Evolutionary conservation across 2,113 vertebrate species (phyloP).

Genomic region (Paratilapia polleni): DNA sequence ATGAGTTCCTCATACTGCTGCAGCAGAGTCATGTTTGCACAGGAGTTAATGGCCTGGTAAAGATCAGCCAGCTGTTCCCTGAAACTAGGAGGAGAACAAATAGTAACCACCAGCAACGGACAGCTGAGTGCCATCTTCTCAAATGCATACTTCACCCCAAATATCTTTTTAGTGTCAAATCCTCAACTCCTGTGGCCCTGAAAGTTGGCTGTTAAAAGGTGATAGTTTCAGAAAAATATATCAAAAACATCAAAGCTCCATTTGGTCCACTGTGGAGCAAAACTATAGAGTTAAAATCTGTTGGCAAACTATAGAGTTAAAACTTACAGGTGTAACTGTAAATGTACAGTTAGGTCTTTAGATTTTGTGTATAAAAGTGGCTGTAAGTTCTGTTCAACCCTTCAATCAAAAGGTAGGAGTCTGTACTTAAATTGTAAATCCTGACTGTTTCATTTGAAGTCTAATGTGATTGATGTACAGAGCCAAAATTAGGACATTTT

Average conservation of each 20-base stretch:
- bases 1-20: slow-evolving; percentile 79
- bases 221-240: neutral
- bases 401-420: neutral
- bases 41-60: slow-evolving; percentile 73
- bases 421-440: neutral
- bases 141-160: neutral
- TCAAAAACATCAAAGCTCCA: neutral
- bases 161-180: neutral
- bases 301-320: neutral
- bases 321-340: too few species aligned
- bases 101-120: neutral
- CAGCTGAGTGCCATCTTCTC: neutral
- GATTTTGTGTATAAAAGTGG: neutral
- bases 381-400: neutral
- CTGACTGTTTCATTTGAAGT: neutral
- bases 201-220: neutral
- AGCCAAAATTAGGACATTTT: neutral
- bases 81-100: slow-evolving; percentile 56
- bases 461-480: neutral
- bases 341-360: too few species aligned
- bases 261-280: neutral
- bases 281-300: neutral
- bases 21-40: slow-evolving; percentile 66
- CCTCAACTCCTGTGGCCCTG: neutral
- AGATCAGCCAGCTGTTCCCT: slow-evolving; percentile 74